Evolutionary conservation across 2,888 invertebrate genomes (phyloP), one percentile per base, ranked within the genome.

Genomic region (Sesia bembeciformis): DNA sequence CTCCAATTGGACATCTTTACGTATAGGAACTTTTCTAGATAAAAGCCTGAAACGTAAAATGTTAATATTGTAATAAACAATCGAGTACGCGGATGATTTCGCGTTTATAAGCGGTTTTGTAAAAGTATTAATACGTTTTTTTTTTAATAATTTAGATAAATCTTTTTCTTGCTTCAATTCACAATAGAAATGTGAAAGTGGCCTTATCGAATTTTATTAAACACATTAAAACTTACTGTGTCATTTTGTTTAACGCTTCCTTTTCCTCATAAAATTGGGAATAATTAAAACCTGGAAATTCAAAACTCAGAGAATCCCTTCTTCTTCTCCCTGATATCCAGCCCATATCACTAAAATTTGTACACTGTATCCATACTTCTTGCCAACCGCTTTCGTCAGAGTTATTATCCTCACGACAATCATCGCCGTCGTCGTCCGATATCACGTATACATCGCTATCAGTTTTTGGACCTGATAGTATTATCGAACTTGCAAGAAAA

Each of bases 251-350:
- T 55, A 80, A 77, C 4, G 82, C 83, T 61, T 77, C 76, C 40
- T 66, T 59, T 67, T 74, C 66, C 3, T 61, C 38, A 60, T 80
- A 85, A 73, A 74, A 85, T 4, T 74, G 67, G 0, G 79, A 76
- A 59, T 60, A 74, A 53, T 77, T 72, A 63, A 78, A 82, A 54
- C 81, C 84, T 39, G 87, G 85, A 58, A 86, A 81, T 64, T 78
- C 72, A 59, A 84, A 83, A 65, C 81, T 80, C 51, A 86, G 52
- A 54, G 67, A 58, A 54, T 66, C 54, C 8, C 53, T 53, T 40
- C 40, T 39, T 60, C 76, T 74, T 55, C 54, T 67, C 65, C 64
- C 88, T 43, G 61, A 59, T 57, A 88, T 74, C 70, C 76, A 82
- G 6, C 85, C 87, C 46, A 86, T 60, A 23, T 67, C 68, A 43